Evolutionary conservation across 2,113 vertebrate genomes (phyloP).

Genomic region (Tetrax tetrax): DNA sequence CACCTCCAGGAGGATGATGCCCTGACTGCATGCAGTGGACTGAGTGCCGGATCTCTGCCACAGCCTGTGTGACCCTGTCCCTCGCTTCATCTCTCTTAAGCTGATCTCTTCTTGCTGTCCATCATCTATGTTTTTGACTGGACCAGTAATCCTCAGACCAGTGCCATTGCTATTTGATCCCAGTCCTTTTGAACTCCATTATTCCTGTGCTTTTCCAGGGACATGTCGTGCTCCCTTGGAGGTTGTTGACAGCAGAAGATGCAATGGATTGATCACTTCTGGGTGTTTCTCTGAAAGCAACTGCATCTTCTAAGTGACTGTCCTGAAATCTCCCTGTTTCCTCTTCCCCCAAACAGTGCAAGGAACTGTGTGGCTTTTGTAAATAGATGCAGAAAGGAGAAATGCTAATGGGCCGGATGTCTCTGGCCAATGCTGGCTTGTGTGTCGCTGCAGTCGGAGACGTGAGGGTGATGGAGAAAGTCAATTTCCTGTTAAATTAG

Average conservation of each 20-base stretch:
- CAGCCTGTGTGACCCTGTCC: background rate
- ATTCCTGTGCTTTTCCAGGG: background rate
- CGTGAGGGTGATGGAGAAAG: background rate
- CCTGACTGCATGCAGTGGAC: rapidly evolving
- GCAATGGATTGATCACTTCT: background rate
- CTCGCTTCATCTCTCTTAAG: background rate
- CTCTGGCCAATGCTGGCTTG: background rate
- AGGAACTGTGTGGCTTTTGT: background rate
- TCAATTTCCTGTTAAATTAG: slow-evolving; percentile 50
- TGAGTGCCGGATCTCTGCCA: background rate
- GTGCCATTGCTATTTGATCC: rapidly evolving
- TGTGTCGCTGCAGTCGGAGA: background rate
- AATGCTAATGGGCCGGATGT: background rate
- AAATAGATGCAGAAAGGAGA: rapidly evolving
- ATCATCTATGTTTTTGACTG: background rate
- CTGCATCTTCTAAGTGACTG: background rate
- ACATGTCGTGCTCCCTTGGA: background rate
- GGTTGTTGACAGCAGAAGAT: background rate
- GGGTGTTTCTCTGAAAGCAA: background rate
- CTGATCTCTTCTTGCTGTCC: background rate
- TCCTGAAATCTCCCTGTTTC: background rate
- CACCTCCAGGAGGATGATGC: background rate
- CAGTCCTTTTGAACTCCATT: rapidly evolving
- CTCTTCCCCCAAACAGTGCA: background rate
- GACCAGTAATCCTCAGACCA: too few species aligned